These are phyloP conservation scores for Chymomyza procnemis DNA, from an alignment of 2,888 invertebrate species.

Conservation along the genomic window DNA sequence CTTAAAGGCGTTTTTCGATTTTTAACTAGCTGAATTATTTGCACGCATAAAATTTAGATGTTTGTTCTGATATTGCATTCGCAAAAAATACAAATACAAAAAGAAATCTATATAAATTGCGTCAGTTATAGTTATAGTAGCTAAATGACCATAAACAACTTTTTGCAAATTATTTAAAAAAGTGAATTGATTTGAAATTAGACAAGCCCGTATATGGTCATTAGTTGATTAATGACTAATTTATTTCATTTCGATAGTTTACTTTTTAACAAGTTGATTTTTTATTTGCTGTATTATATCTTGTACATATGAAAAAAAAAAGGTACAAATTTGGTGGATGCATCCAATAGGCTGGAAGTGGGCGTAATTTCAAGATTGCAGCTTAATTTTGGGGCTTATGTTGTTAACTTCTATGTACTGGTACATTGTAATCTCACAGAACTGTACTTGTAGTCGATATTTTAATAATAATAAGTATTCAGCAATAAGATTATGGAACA, in stretches of 20 bases:
- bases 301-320: background rate
- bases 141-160: conserved; percentile 33
- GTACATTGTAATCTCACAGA: too few species aligned
- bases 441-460: too few species aligned
- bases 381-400: background rate
- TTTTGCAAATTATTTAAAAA: conserved; percentile 29
- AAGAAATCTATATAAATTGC: conserved; percentile 47
- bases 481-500: too few species aligned
- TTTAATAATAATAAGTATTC: too few species aligned
- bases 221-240: background rate
- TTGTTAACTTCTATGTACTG: too few species aligned
- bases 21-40: conserved; percentile 52
- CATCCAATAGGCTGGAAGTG: background rate
- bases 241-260: background rate
- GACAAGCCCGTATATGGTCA: background rate
- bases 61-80: background rate
- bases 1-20: conserved; percentile 52
- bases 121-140: conserved; percentile 29
- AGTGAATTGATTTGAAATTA: conserved; percentile 11
- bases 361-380: background rate
- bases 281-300: background rate
- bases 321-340: background rate
- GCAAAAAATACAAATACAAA: background rate
- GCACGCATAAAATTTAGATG: conserved; percentile 43
- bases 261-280: background rate